Conservation (phyloP, 2,113 vertebrate species). For the Alces alces region DNA sequence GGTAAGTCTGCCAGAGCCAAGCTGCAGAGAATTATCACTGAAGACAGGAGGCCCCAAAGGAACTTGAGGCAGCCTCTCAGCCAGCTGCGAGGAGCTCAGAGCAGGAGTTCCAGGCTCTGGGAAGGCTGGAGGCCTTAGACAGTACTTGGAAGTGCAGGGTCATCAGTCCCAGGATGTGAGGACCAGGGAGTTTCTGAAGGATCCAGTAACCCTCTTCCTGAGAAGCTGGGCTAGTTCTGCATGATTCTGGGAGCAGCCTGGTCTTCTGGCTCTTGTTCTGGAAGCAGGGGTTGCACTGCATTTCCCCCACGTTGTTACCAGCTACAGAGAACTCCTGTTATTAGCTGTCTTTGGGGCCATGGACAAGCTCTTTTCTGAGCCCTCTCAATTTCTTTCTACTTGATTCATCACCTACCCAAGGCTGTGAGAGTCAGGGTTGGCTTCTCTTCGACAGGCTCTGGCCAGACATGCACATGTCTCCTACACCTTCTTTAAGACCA, state of each 20-base stretch:
- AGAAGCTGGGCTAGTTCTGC: not conserved
- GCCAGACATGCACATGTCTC: slow-evolving; percentile 38
- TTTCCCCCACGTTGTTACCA: not conserved
- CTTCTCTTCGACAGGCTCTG: not conserved
- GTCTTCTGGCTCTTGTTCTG: slow-evolving; percentile 4
- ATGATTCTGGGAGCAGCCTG: not conserved
- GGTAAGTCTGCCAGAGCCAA: slow-evolving; percentile 10
- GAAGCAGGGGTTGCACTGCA: not conserved
- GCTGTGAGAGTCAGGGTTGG: slow-evolving; percentile 25
- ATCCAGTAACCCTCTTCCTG: slow-evolving; percentile 10
- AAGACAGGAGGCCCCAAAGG: slow-evolving; percentile 26
- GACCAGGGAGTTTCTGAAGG: not conserved
- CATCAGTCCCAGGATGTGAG: not conserved
- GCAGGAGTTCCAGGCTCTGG: not conserved
- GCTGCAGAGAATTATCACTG: slow-evolving; percentile 27
- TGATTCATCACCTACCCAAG: slow-evolving; percentile 46
- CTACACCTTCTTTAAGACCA: slow-evolving; percentile 43
- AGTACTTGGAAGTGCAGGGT: not conserved
- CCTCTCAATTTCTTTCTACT: slow-evolving; percentile 15
- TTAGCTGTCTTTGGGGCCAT: not conserved
- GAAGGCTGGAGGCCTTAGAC: not conserved
- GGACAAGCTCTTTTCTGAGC: not conserved
- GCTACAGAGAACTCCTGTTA: not conserved
- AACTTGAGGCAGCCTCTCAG: not conserved
- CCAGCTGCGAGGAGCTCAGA: not conserved